Base-by-base conservation (phyloP, 2,797 vertebrate species). In the Alca torda region DNA sequence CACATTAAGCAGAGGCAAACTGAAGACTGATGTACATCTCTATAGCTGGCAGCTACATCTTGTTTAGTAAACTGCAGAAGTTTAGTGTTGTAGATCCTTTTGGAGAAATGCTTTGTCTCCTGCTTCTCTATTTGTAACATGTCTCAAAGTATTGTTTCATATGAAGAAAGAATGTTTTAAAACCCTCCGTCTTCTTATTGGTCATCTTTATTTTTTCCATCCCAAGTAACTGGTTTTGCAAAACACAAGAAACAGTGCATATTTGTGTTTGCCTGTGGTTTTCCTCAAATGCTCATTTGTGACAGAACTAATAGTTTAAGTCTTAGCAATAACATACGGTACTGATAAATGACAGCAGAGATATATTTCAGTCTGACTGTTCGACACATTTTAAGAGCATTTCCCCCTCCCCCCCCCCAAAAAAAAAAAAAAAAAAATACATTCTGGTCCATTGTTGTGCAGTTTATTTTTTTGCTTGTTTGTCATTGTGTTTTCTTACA, bases 371-470 rank as follows among this genome's bases (percentile, higher is more conserved):
- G 18, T 43, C 30, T 60, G 30, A 28, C 23, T 51, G 35, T 18
- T 13, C 48, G 18, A 63, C 41, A 69, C 2, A 48, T 69, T 61
- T 80, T 45, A 69, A 26, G 21, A 76, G 59, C 16, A 19, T 14
- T 50, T 46, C 57, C 54, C 5, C 1, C 11, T 9, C 24, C 8
- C 0, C 39, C n/a, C n/a, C n/a, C n/a, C n/a, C n/a, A n/a, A n/a
- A n/a, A n/a, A n/a, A n/a, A n/a, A n/a, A n/a, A 13, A 1, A 1
- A 18, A 57, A 41, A 54, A 16, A 7, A 14, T 16, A n/a, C 0
- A 1, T 63, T 84, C 10, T 8, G 3, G 2, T 35, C 23, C 14
- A 48, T 46, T 26, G 3, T 26, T 65, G 8, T 56, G 13, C 9
- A 25, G 51, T 63, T 73, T 84, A 39, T 23, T 14, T 59, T 23